Percentiles rank a stretch among this genome's conserved stretches.
Conservation (phyloP, 1,140 invertebrate genomes). For the Anoplophora glabripennis region DNA sequence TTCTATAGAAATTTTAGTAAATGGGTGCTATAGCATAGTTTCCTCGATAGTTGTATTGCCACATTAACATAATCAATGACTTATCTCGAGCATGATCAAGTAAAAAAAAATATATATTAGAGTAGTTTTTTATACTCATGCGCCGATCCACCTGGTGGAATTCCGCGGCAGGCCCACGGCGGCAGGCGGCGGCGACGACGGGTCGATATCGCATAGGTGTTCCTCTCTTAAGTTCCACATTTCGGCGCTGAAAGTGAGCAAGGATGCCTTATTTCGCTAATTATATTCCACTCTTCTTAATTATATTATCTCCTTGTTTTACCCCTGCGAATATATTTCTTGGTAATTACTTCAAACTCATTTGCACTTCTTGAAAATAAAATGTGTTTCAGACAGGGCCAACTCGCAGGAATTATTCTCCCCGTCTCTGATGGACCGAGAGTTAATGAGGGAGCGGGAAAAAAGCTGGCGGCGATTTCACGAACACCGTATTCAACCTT, state of each 20-base stretch:
- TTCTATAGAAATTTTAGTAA: too few species aligned
- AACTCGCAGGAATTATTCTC: neutral
- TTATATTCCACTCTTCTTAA: conserved; percentile 3
- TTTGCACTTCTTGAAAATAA: conserved; percentile 1
- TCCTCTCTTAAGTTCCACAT: neutral
- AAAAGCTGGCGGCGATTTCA: neutral
- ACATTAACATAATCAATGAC: too few species aligned
- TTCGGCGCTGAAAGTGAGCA: neutral
- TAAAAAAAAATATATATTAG: neutral
- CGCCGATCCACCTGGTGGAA: neutral
- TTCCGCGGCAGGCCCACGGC: neutral
- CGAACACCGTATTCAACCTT: neutral
- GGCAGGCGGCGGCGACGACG: too few species aligned
- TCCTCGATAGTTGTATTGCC: too few species aligned
- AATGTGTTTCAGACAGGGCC: neutral
- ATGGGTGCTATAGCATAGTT: too few species aligned
- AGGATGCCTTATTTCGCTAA: neutral
- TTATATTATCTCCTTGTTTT: conserved; percentile 1
- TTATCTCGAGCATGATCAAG: neutral
- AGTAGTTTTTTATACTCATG: neutral
- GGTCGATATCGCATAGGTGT: neutral
- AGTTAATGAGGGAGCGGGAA: neutral
- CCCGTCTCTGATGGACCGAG: neutral
- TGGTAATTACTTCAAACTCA: conserved; percentile 1
- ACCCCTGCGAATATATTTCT: neutral